Conservation (phyloP, 2,888 invertebrate species). For the Melieria omissa region DNA sequence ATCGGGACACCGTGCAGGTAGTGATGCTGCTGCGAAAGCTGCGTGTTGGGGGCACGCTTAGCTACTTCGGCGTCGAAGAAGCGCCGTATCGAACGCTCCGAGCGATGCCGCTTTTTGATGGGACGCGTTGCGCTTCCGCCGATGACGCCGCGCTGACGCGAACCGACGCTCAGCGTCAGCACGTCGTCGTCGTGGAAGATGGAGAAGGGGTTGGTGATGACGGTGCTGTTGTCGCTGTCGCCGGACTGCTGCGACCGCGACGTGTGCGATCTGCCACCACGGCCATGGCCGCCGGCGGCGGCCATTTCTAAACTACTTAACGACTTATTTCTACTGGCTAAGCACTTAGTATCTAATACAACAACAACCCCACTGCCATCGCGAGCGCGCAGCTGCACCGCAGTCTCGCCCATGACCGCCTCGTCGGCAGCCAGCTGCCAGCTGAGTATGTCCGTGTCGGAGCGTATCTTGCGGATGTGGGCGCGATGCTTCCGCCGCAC, state of each 20-base stretch:
- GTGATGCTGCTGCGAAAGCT: slow-evolving; percentile 42
- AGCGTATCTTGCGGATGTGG: slow-evolving; percentile 51
- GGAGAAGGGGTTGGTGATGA: slow-evolving; percentile 66
- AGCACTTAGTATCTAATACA: slow-evolving; percentile 58
- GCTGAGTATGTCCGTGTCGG: slow-evolving; percentile 57
- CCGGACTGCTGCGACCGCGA: slow-evolving; percentile 17
- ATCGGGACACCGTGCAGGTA: slow-evolving; percentile 59
- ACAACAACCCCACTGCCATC: slow-evolving; percentile 60
- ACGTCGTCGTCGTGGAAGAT: slow-evolving; percentile 58
- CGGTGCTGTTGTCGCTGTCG: slow-evolving; percentile 58
- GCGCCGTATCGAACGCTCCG: slow-evolving; percentile 53
- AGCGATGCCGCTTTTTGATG: slow-evolving; percentile 47
- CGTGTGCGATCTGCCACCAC: slow-evolving; percentile 13
- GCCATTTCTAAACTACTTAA: slow-evolving; percentile 51
- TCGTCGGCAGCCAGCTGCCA: slow-evolving; percentile 7
- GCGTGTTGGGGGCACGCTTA: not conserved
- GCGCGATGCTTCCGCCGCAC: slow-evolving; percentile 6
- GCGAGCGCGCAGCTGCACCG: slow-evolving; percentile 32
- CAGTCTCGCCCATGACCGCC: slow-evolving; percentile 7
- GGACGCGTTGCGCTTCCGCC: slow-evolving; percentile 41
- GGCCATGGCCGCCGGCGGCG: slow-evolving; percentile 20
- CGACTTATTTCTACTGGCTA: slow-evolving; percentile 54
- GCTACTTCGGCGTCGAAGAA: slow-evolving; percentile 48
- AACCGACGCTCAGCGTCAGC: slow-evolving; percentile 55
- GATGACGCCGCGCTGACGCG: slow-evolving; percentile 52